Evolutionary conservation across 1,140 invertebrate genomes (phyloP), one percentile per base, ranked within the genome.

Genomic region (Ctenoplectra terminalis): DNA sequence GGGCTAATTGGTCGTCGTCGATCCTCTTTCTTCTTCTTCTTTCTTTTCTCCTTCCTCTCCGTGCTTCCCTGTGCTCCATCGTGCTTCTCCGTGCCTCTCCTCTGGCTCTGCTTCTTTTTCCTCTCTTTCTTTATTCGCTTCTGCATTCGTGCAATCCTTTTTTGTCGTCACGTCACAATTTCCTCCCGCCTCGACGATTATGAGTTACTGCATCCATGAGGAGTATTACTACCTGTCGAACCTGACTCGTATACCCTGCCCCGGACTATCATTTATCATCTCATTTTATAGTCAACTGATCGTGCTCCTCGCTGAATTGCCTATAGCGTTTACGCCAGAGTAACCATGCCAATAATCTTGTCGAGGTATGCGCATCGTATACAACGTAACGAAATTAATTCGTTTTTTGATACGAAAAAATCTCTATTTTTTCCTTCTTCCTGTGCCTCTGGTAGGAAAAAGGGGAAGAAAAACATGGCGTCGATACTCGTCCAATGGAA

Each of bases 171-270:
- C 83, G 86, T 90, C 88, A 90, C 87, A 90, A 90, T 90, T 91
- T 89, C 83, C 89, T 85, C 85, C 71, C 82, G 86, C 82, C 86
- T 87, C 89, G 76, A 83, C 64, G 83, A 37, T 81, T 80, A 91
- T 93, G 91, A 93, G 89, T 93, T 93, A 92, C 92, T 89, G 87
- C 92, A 90, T 91, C 85, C 82, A 84, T 76, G 86, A 83, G 84
- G 90, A 91, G 91, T 92, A 93, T 92, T 93, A 93, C 91, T 93
- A 92, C 92, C 92, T 93, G 91, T 92, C 92, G 84, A 87, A 89
- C 88, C 82, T 82, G 80, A 87, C 89, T 89, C 88, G 89, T 87
- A 91, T 89, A 88, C 90, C 89, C 69, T 79, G 69, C 83, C 84
- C 71, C 78, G 78, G 82, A 81, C 88, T 84, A 90, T 92, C 89